Base-by-base conservation (phyloP, 2,113 vertebrate genomes). In the Potamarius usumacintae region DNA sequence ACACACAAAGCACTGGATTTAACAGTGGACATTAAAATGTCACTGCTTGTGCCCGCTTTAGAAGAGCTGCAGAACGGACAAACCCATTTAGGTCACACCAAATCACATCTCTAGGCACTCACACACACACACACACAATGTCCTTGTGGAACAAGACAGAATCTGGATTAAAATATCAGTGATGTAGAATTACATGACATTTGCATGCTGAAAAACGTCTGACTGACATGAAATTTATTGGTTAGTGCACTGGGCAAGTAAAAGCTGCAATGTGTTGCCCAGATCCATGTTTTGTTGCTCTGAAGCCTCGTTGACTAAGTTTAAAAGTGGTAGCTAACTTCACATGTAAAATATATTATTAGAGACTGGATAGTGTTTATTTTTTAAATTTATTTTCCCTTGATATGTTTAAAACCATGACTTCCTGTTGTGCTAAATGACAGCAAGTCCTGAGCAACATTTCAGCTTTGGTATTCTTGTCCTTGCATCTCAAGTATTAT, bases 21-120 rank as follows among this genome's bases (percentile, higher is more conserved):
- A 79, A 83, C 48, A 52, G 62, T 22, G 69, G 52, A 80, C 88
- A 84, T 84, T 87, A 87, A 89, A 89, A 79, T 89, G 88, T 89
- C 85, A 89, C 42, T 69, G 52, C 77, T 63, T 48, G 34, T 65
- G 58, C 67, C 30, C 27, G 69, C 80, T 42, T 69, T 72, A 7
- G 74, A 81, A 72, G 62, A n/a, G 60, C 85, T 69, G 81, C 63
- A 60, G 80, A 72, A 50, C 11, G 34, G 71, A 55, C 27, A 53
- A 53, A 63, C 82, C 58, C 22, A 22, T 63, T 76, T 55, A 83
- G 86, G 72, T 62, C 79, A 82, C 30, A 62, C 30, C 79, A 62
- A 48, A 62, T 82, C 30, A 42, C 55, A 81, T 62, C 57, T 12
- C 79, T 60, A 11, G 8, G 10, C 74, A 77, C 22, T 52, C 42